phyloP scores from a whole-genome alignment of 1,140 invertebrate species.

The Brachionus koreanus region DNA sequence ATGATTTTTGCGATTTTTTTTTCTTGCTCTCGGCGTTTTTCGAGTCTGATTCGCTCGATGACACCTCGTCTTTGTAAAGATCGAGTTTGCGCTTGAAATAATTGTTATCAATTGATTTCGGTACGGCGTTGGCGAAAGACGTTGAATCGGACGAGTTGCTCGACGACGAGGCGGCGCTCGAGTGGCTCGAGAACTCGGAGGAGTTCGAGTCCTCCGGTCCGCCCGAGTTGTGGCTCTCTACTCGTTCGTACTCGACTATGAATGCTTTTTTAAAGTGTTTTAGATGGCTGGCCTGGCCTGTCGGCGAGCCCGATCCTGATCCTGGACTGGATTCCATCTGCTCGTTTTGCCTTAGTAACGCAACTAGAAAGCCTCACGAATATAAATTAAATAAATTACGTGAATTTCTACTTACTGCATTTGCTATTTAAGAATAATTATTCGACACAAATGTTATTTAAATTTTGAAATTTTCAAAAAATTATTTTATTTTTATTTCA shows the following conservation, averaged over 20 bases:
- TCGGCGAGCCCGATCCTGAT: background rate
- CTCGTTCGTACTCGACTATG: constrained; percentile 38
- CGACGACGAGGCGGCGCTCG: background rate
- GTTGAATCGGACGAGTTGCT: background rate
- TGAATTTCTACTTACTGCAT: background rate
- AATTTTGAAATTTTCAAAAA: background rate
- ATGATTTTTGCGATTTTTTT: background rate
- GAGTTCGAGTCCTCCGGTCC: background rate
- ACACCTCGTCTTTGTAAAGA: background rate
- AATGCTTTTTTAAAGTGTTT: constrained; percentile 43
- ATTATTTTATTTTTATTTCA: too few species aligned
- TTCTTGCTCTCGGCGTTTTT: background rate
- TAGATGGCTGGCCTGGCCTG: background rate
- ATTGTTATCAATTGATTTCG: constrained; percentile 10
- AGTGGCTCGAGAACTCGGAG: background rate
- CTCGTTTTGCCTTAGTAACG: background rate
- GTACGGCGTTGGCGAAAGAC: background rate
- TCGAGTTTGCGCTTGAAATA: constrained; percentile 15
- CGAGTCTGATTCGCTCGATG: background rate
- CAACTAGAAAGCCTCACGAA: background rate
- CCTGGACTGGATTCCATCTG: background rate
- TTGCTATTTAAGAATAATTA: background rate
- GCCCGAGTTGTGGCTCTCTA: background rate
- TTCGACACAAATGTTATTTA: background rate
- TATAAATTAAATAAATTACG: constrained; percentile 1